Base-by-base conservation (phyloP, 1,140 invertebrate genomes). In the Cardiocondyla obscurior region DNA sequence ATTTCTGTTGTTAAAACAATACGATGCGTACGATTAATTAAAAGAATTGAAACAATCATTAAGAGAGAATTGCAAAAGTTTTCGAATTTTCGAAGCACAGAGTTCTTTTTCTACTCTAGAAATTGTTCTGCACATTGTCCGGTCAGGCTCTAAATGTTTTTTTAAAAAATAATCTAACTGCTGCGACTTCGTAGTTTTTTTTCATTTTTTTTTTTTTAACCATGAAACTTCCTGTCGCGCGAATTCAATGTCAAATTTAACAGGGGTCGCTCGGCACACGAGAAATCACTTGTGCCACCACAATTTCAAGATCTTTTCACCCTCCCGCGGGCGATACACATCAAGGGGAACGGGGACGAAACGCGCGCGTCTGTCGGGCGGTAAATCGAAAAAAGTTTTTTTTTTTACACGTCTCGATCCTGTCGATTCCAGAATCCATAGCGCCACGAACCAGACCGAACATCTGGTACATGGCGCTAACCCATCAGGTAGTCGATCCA, bases 391-490 rank as follows among this genome's bases (percentile, higher is more conserved):
- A 87, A 87, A 86, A 83, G 79, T 86, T 86, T 62, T 53, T 70
- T 86, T 86, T 62, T 53, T 70, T 72, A 25, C 65, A 30, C 10
- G 14, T 44, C 44, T 51, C 22, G 82, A 58, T 76, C 73, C 77
- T 85, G 87, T 87, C 85, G 79, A 87, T 77, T 84, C 42, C 46
- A 79, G 69, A 74, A 88, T 87, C 79, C 57, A 85, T 62, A 81
- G 81, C 42, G 46, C 55, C 25, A 64, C 64, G 51, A 84, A 87
- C 65, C 77, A 82, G 57, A 49, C 51, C 64, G 81, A 85, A 88
- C 87, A 88, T 88, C 79, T 88, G 86, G 69, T 85, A 88, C 86
- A 83, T 55, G 83, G 81, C 74, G 83, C 65, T 67, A 62, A 49
- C 58, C 86, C 73, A 85, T 79, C 83, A 82, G 58, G 72, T 76